Base-by-base conservation (phyloP, 2,113 vertebrate species). In the Meriones unguiculatus region DNA sequence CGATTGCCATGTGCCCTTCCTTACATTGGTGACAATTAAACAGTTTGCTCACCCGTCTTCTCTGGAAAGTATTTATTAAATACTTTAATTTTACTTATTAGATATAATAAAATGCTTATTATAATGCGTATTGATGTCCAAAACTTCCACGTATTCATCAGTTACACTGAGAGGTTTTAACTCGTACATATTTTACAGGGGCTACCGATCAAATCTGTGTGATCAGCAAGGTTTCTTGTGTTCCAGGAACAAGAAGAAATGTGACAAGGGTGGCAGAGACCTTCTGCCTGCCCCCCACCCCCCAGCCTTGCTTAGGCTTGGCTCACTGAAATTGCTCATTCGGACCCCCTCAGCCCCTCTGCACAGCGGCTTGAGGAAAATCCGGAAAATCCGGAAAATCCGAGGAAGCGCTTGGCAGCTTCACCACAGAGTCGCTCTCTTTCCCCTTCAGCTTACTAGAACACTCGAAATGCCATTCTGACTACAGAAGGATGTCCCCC, bases 21-120 rank as follows among this genome's bases (percentile, higher is more conserved):
- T 75, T 46, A 1, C 77, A 64, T 10, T 91, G 62, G 82, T 41
- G n/a, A 90, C 41, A 32, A 84, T 57, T 57, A 82, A 87, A 17
- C 84, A 80, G 80, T 25, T 78, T 78, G 65, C 41, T 96, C 86
- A 18, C 67, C 86, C 90, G 76, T 59, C 59, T 96, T 91, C 57
- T 80, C 76, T 82, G 38, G 59, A 41, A 70, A 38, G 46, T 77
- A 3, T 59, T 78, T 50, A 4, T 25, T 72, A 52, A 28, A 64
- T 11, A 62, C 2, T 5, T 46, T 46, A 46, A 46, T 46, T 46
- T 46, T 46, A 46, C 46, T 46, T 46, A 46, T 46, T 46, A 46
- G 5, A 46, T 46, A 4, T 46, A 46, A 46, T 46, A 46, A 46
- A 46, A 46, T 46, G 46, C 46, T 15, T 69, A 30, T 69, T 69